Conservation (phyloP, 1,140 invertebrate species). For the Drosophila nigromelanica region DNA sequence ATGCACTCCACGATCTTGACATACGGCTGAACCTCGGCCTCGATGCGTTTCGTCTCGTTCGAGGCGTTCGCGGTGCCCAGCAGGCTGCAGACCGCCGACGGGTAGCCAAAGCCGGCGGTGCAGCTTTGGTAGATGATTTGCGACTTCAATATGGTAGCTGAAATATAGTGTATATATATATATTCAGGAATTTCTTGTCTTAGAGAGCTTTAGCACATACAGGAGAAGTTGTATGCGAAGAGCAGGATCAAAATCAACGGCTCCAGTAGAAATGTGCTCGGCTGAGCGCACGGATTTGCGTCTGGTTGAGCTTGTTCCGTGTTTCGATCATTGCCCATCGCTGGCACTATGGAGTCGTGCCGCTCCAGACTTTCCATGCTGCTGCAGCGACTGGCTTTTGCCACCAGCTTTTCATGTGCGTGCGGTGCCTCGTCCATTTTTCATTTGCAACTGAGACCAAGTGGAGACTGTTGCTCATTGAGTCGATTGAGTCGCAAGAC, state of each 20-base stretch:
- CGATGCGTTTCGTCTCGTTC: constrained; percentile 84
- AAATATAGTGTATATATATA: constrained; percentile 42
- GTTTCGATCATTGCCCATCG: neutral
- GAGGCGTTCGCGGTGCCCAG: constrained; percentile 84
- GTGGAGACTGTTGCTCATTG: constrained; percentile 14
- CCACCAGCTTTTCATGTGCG: constrained; percentile 60
- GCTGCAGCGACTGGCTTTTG: constrained; percentile 16
- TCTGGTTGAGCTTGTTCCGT: neutral
- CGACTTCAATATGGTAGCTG: constrained; percentile 85
- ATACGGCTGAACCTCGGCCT: constrained; percentile 87
- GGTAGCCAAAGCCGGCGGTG: constrained; percentile 81
- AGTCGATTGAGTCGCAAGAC: neutral
- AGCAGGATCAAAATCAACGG: constrained; percentile 70
- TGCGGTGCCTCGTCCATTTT: constrained; percentile 65
- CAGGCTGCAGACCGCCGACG: constrained; percentile 84
- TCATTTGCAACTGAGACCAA: constrained; percentile 37
- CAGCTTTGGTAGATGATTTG: constrained; percentile 86
- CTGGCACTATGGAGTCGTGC: neutral
- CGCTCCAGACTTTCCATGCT: constrained; percentile 23
- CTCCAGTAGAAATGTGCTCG: constrained; percentile 61
- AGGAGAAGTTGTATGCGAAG: constrained; percentile 79
- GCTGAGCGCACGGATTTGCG: neutral
- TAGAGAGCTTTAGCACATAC: constrained; percentile 32
- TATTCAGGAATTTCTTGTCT: too few species aligned
- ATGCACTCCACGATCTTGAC: constrained; percentile 85